Conservation (phyloP, 1,140 invertebrate species). For the Cydia amplana region DNA sequence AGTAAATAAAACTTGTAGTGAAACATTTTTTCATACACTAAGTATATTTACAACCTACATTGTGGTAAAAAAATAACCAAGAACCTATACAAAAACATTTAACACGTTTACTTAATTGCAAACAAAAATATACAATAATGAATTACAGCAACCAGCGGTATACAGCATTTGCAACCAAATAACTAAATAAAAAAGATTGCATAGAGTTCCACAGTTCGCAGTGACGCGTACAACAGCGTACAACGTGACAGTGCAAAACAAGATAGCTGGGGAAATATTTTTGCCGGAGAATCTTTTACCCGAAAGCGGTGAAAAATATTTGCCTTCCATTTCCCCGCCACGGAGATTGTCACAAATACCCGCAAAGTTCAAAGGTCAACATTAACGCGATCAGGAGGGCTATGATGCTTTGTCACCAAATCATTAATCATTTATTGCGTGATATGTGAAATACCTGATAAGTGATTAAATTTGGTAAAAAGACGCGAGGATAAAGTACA, state of each 20-base stretch:
- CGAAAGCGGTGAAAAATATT: constrained; percentile 30
- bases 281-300: constrained; percentile 12
- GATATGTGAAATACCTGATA: too few species aligned
- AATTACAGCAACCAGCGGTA: neutral
- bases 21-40: neutral
- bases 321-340: constrained; percentile 20
- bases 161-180: neutral
- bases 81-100: too few species aligned
- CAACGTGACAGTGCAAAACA: constrained; percentile 20
- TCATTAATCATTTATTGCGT: too few species aligned
- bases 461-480: too few species aligned
- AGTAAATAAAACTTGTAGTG: neutral
- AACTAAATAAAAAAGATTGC: constrained; percentile 4
- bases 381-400: constrained; percentile 17
- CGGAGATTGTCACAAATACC: constrained; percentile 26
- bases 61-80: too few species aligned
- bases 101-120: too few species aligned
- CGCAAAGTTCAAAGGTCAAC: constrained; percentile 30
- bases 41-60: too few species aligned
- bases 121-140: neutral
- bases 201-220: neutral
- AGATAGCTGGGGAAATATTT: constrained; percentile 20
- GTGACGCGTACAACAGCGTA: constrained; percentile 26
- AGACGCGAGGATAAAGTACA: too few species aligned
- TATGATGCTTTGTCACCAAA: too few species aligned